A percentile compares a stretch with the other conserved stretches of the same genome.
phyloP scores from a whole-genome alignment of 2,888 invertebrate species.

The Tuberolachnus salignus region DNA sequence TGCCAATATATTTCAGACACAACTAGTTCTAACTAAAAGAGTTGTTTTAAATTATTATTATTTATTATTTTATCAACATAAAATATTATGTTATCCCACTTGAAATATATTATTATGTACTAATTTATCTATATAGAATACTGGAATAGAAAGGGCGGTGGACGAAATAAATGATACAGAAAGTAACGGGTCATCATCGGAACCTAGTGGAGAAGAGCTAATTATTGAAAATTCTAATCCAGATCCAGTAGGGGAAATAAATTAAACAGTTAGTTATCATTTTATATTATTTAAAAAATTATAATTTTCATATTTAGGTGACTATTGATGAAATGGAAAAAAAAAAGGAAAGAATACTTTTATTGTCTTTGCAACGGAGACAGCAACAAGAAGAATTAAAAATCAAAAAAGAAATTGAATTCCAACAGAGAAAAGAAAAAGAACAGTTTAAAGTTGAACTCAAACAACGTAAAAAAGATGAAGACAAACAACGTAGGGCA shows the following conservation, averaged over 20 bases:
- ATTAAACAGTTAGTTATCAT: background rate
- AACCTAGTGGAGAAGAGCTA: conserved; percentile 7
- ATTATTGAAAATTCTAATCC: conserved; percentile 42
- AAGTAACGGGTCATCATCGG: conserved; percentile 58
- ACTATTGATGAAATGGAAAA: conserved; percentile 89
- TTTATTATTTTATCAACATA: too few relatives aligned
- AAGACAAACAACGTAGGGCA: conserved; percentile 85
- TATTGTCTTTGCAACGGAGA: conserved; percentile 85
- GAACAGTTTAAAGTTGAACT: conserved; percentile 79
- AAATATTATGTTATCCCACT: conserved; percentile 20
- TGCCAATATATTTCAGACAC: too few relatives aligned
- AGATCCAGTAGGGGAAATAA: conserved; percentile 23
- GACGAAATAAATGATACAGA: too few relatives aligned
- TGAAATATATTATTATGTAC: background rate
- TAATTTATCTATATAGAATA: conserved; percentile 59
- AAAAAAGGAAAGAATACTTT: conserved; percentile 89
- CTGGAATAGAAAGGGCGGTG: conserved; percentile 68
- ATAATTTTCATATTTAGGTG: conserved; percentile 66
- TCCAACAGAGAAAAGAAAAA: conserved; percentile 75
- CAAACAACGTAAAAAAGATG: conserved; percentile 76
- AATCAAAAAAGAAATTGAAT: conserved; percentile 81
- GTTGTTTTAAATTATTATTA: background rate
- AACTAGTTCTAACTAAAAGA: too few relatives aligned
- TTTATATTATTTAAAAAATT: background rate
- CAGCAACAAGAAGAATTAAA: conserved; percentile 89